Evolutionary conservation across 1,140 invertebrate species (phyloP), one percentile per base, ranked within the genome.

Genomic region (Caerostris darwini): DNA sequence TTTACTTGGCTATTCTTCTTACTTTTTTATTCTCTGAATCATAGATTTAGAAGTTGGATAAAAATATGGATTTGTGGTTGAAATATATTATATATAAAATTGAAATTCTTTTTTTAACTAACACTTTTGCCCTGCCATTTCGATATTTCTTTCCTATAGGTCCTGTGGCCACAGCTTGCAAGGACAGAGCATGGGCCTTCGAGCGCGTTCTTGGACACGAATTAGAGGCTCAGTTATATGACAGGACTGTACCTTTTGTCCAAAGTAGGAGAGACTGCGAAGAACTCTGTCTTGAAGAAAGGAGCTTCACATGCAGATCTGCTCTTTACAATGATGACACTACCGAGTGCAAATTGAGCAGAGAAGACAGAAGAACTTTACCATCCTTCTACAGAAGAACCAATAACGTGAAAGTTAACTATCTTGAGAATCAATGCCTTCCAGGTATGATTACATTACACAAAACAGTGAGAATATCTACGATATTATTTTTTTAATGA

Each of bases 341-440:
- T 0, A 95, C 96, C 3, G 96, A 96, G 67, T 97, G 96, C 95
- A 95, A 95, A 50, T 95, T 97, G 10, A 96, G 96, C 89, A 94
- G 95, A 86, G 96, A 96, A 61, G 96, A 96, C 91, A 77, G 96
- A 58, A 95, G 96, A 56, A 95, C 96, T 0, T 94, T 95, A 57
- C 96, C 96, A 0, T 94, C 94, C 19, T 96, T 95, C 83, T 97
- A 96, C 94, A 95, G 96, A 12, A 95, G 96, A 69, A 96, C 96
- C 19, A 95, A 95, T 10, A 95, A 95, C 90, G 83, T 94, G 56
- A 96, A 96, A 81, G 95, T 96, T 4, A 96, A 96, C 94, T 97
- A 97, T 95, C 95, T 97, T 85, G 96, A 97, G 94, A 97, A 97
- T 95, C 96, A 96, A 93, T 97, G 96, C 92, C 95, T 96, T 56